Evolutionary conservation across 1,140 invertebrate genomes (phyloP).

Genomic region (Phortica variegata): DNA sequence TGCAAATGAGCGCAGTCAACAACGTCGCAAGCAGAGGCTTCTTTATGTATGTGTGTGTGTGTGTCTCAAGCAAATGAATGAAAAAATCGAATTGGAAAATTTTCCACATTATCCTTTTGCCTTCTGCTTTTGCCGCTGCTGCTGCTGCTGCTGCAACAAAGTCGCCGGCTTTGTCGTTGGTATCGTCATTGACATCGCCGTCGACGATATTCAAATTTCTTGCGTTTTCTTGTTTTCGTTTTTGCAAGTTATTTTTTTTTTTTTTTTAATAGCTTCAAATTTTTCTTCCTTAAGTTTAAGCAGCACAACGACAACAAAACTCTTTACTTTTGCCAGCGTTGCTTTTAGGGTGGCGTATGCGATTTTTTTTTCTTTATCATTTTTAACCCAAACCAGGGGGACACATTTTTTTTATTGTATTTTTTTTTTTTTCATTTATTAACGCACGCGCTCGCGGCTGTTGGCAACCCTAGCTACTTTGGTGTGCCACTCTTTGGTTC

Average conservation of each 20-base stretch:
- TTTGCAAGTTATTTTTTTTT: no score
- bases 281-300: conserved; percentile 20
- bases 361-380: neutral
- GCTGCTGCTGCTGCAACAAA: conserved; percentile 11
- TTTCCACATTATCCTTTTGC: conserved; percentile 41
- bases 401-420: neutral
- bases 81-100: conserved; percentile 20
- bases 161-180: conserved; percentile 1
- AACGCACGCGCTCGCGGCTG: no score
- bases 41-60: no score
- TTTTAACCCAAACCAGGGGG: neutral
- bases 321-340: no score
- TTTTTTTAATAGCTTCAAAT: conserved; percentile 52
- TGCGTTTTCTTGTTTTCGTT: conserved; percentile 54
- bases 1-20: conserved; percentile 51
- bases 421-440: no score
- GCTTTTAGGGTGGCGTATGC: no score
- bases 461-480: neutral
- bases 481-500: neutral
- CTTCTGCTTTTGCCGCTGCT: conserved; percentile 7
- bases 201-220: conserved; percentile 46
- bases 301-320: no score
- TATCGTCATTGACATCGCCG: conserved; percentile 2
- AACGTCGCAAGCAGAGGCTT: no score
- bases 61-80: no score